Base-by-base conservation (phyloP, 2,888 invertebrate genomes). In the Iphiclides podalirius region DNA sequence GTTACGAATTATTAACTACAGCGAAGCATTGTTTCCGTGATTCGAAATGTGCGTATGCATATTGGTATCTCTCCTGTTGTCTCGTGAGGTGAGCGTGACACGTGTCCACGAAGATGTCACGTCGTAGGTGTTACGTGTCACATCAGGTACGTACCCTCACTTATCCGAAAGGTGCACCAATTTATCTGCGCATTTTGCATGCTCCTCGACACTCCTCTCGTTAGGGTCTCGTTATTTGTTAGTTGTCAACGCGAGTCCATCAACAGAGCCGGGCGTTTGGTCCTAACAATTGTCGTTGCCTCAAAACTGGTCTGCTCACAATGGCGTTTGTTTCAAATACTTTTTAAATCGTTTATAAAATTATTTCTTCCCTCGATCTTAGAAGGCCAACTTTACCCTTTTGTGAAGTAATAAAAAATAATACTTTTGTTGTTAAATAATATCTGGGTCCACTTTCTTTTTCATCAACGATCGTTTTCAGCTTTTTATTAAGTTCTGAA, bases 191-290 rank as follows among this genome's bases (percentile, higher is more conserved):
- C 23, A 17, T 52, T 57, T 57, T 56, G 59, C 61, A 60, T 62
- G 61, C 59, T 54, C 59, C 61, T 70, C 77, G 84, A 80, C 86
- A 82, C 85, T 76, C 80, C 69, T 72, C 79, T 87, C 79, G 87
- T 87, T 87, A 87, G 71, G 64, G 70, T 64, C 67, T 79, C 79
- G 81, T 85, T 81, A 82, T 85, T 85, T 86, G 86, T 85, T 82
- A 74, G 72, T 75, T 79, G 86, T 81, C 83, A 75, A 52, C 57
- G 67, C 62, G 69, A 67, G 67, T 72, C 66, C 46, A 66, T 69
- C 68, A 63, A 66, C 70, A 60, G 43, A 52, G 62, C 57, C 64
- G 52, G 41, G 49, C 53, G 65, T 57, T 62, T 64, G 62, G 66
- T 68, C 60, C 59, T 57, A 53, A 70, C 74, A 74, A 77, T 77